A percentile compares a stretch with the other conserved stretches of the same genome.
Conservation (phyloP, 2,888 invertebrate species). For the Lepidochitona cinerea region DNA sequence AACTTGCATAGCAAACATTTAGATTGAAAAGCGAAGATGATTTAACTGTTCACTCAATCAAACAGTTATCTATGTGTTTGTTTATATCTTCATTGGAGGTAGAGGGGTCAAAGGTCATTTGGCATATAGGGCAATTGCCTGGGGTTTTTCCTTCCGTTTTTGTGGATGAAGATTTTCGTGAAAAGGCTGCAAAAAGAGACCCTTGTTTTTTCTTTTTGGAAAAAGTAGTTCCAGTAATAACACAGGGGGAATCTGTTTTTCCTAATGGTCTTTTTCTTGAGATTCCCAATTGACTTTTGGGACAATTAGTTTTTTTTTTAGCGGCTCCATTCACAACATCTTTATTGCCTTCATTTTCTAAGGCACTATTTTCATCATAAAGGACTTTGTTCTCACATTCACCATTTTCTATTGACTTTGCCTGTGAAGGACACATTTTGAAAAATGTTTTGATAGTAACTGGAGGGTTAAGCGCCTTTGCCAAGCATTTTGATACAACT, state of each 20-base stretch:
- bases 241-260: too few species aligned
- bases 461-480: constrained; percentile 59
- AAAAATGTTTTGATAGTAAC: constrained; percentile 65
- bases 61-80: constrained; percentile 62
- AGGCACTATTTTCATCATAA: neutral
- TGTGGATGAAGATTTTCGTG: constrained; percentile 29
- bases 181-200: constrained; percentile 47
- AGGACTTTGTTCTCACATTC: neutral
- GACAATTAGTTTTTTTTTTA: neutral
- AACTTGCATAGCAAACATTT: too few species aligned
- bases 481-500: constrained; percentile 46
- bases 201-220: constrained; percentile 47
- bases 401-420: neutral
- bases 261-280: too few species aligned
- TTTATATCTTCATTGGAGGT: constrained; percentile 59
- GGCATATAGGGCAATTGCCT: constrained; percentile 55
- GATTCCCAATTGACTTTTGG: too few species aligned
- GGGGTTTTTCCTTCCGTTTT: neutral
- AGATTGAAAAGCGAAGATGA: too few species aligned
- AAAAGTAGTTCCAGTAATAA: too few species aligned
- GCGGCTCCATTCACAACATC: neutral
- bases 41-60: constrained; percentile 61
- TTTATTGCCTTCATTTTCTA: neutral
- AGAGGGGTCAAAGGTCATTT: constrained; percentile 43
- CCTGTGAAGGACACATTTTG: constrained; percentile 25